phyloP scores from a whole-genome alignment of 2,797 vertebrate species.

The Danio albolineatus region DNA sequence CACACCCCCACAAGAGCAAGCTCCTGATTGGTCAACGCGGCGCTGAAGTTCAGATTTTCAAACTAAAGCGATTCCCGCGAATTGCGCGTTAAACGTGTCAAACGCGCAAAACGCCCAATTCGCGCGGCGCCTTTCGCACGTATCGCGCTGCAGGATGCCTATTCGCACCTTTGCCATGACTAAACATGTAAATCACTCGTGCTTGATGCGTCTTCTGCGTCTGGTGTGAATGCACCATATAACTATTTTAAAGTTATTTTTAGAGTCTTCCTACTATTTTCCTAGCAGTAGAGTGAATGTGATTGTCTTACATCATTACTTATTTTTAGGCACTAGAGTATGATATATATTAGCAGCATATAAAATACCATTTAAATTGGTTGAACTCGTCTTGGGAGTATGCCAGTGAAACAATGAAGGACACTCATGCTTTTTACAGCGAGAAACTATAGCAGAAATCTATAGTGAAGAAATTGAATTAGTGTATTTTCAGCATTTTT shows the following conservation, averaged over 20 bases:
- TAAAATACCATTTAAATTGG: neutral
- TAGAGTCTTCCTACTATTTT: neutral
- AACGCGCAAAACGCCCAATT: too few relatives aligned
- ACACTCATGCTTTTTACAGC: neutral
- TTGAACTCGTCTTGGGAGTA: neutral
- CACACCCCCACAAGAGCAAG: too few relatives aligned
- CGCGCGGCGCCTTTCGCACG: too few relatives aligned
- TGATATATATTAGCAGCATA: neutral
- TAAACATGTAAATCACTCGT: too few relatives aligned
- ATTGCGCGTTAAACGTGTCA: too few relatives aligned
- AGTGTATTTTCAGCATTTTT: constrained; percentile 1
- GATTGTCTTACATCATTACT: neutral
- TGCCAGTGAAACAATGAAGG: neutral
- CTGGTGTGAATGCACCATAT: too few relatives aligned
- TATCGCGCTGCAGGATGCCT: too few relatives aligned
- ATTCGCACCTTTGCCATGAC: too few relatives aligned
- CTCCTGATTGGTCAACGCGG: too few relatives aligned
- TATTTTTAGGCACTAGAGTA: neutral
- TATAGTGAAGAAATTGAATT: neutral
- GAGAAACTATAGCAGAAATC: neutral
- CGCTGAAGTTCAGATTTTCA: too few relatives aligned
- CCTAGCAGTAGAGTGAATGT: neutral
- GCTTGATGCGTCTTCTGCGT: too few relatives aligned
- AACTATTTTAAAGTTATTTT: neutral
- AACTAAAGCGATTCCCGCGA: too few relatives aligned